Conservation (phyloP, 2,888 invertebrate genomes). For the Unio delphinus region DNA sequence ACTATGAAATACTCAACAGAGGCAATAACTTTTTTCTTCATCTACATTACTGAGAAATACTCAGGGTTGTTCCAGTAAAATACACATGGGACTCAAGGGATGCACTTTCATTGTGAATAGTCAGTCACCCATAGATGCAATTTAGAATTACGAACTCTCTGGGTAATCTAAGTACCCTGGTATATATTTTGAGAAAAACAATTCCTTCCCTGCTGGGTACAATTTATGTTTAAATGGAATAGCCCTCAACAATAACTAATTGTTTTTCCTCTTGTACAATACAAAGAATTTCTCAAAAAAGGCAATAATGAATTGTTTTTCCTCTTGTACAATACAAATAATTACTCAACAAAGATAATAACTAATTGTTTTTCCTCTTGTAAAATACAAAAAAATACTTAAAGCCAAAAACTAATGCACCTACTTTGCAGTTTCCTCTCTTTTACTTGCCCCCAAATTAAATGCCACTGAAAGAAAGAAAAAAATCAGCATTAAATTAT, state of each 20-base stretch:
- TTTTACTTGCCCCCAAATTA: constrained; percentile 33
- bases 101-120: too few relatives aligned
- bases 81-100: too few relatives aligned
- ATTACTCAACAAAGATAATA: background rate
- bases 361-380: background rate
- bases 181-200: too few relatives aligned
- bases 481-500: background rate
- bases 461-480: constrained; percentile 37
- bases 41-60: too few relatives aligned
- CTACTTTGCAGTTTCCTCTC: constrained; percentile 32
- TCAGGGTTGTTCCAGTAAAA: too few relatives aligned
- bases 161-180: too few relatives aligned
- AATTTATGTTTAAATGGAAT: background rate
- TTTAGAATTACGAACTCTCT: too few relatives aligned
- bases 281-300: background rate
- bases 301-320: background rate
- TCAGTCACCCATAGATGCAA: too few relatives aligned
- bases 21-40: too few relatives aligned
- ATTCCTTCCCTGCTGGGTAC: background rate
- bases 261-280: background rate
- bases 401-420: constrained; percentile 5
- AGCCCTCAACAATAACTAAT: background rate
- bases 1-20: too few relatives aligned
- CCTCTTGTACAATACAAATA: background rate
- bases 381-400: background rate